Percentiles rank a stretch among this genome's conserved stretches.
Conservation (phyloP, 2,888 invertebrate genomes). For the Arrhopalites spinosus region DNA sequence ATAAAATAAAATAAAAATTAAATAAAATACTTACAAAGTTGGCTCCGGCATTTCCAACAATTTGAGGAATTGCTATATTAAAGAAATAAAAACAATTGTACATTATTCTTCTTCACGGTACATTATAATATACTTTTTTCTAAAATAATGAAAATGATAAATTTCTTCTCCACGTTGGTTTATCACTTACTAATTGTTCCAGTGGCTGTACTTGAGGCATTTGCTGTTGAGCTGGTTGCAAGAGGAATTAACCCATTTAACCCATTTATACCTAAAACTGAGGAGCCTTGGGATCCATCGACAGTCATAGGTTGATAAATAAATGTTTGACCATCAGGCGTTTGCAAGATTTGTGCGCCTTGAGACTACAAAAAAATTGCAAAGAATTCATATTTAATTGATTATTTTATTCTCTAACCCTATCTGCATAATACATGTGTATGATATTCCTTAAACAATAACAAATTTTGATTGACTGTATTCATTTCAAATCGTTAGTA, state of each 20-base stretch:
- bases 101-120: too few relatives aligned
- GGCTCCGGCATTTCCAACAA: constrained; percentile 68
- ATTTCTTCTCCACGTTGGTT: too few relatives aligned
- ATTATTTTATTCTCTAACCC: too few relatives aligned
- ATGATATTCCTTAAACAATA: too few relatives aligned
- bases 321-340: constrained; percentile 89
- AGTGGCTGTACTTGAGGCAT: constrained; percentile 56
- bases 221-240: constrained; percentile 61
- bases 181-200: constrained; percentile 61
- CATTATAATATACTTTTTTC: too few relatives aligned
- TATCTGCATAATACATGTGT: too few relatives aligned
- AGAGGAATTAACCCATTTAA: constrained; percentile 78
- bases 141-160: too few relatives aligned
- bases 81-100: too few relatives aligned
- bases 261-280: constrained; percentile 66
- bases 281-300: constrained; percentile 66
- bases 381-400: background rate
- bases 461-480: too few relatives aligned
- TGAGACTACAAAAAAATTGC: background rate
- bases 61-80: constrained; percentile 62
- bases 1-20: too few relatives aligned
- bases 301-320: constrained; percentile 79
- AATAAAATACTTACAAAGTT: constrained; percentile 73
- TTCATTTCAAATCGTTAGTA: too few relatives aligned
- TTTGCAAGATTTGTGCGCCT: too few relatives aligned